phyloP scores from a whole-genome alignment of 2,888 invertebrate species.

The Dryobota labecula region DNA sequence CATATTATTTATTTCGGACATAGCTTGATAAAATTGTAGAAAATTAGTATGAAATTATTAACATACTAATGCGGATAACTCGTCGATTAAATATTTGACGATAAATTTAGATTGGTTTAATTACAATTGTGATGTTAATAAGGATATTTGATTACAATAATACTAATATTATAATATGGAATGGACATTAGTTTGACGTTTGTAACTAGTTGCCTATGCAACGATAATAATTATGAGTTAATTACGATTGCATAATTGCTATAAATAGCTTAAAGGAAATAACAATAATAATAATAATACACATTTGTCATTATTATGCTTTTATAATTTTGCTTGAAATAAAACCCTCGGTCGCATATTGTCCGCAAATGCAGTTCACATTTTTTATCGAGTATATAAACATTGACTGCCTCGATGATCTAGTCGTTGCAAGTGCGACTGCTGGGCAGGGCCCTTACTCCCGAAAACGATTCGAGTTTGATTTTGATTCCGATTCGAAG shows the following conservation, averaged over 20 bases:
- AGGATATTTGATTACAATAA: neutral
- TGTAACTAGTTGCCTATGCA: neutral
- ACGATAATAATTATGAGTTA: constrained; percentile 13
- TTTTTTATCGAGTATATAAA: neutral
- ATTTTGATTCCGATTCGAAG: too few relatives aligned
- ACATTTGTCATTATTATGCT: neutral
- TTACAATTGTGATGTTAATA: constrained; percentile 3
- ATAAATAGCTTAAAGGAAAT: constrained; percentile 41
- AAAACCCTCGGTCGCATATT: neutral
- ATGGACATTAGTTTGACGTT: neutral
- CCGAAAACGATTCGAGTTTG: too few relatives aligned
- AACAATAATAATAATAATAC: constrained; percentile 1
- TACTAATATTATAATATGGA: too few relatives aligned
- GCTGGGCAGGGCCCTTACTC: too few relatives aligned
- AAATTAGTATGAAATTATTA: neutral
- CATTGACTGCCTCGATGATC: neutral
- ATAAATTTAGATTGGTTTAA: neutral
- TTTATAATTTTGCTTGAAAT: neutral
- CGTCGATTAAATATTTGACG: neutral
- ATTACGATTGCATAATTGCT: constrained; percentile 25
- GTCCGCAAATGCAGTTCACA: constrained; percentile 3
- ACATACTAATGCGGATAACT: neutral
- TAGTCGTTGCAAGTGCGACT: neutral
- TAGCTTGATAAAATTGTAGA: neutral
- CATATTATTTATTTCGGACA: too few relatives aligned